Evolutionary conservation across 1,140 invertebrate genomes (phyloP).

Genomic region (Trachelipus rathkii): DNA sequence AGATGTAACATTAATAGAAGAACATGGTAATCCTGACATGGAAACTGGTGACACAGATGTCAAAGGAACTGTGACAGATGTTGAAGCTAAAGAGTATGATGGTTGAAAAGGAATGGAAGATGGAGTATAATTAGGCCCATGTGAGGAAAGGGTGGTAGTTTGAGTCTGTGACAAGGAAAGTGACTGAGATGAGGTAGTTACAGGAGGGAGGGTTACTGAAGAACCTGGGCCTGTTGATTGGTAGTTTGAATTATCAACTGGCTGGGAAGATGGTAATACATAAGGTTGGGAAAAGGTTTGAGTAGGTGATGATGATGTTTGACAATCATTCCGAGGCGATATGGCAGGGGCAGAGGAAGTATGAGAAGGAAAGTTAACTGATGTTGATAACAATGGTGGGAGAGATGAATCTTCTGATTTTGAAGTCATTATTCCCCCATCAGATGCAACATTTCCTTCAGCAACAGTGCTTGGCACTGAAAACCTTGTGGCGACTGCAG

Average conservation of each 20-base stretch:
- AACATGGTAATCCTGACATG: neutral
- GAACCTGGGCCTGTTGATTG: neutral
- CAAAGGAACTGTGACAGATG: neutral
- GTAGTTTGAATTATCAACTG: neutral
- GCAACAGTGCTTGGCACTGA: conserved; percentile 24
- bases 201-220: neutral
- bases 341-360: conserved; percentile 25
- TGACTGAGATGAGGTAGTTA: neutral
- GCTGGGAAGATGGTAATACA: neutral
- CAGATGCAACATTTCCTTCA: neutral
- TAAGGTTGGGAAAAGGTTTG: conserved; percentile 1
- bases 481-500: conserved; percentile 32
- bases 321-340: conserved; percentile 6
- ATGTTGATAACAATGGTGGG: conserved; percentile 1
- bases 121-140: neutral
- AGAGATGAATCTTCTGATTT: conserved; percentile 1
- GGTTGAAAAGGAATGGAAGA: neutral
- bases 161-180: neutral
- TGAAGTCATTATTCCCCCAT: neutral
- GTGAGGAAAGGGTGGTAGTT: neutral
- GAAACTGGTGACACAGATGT: neutral
- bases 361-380: conserved; percentile 8
- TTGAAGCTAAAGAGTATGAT: neutral
- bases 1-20: neutral
- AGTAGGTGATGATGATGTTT: neutral